Percentiles rank a stretch among this genome's conserved stretches.
These are phyloP conservation scores for Phymorhynchus buccinoides DNA, from an alignment of 1,140 invertebrate species.

Conservation along the genomic window DNA sequence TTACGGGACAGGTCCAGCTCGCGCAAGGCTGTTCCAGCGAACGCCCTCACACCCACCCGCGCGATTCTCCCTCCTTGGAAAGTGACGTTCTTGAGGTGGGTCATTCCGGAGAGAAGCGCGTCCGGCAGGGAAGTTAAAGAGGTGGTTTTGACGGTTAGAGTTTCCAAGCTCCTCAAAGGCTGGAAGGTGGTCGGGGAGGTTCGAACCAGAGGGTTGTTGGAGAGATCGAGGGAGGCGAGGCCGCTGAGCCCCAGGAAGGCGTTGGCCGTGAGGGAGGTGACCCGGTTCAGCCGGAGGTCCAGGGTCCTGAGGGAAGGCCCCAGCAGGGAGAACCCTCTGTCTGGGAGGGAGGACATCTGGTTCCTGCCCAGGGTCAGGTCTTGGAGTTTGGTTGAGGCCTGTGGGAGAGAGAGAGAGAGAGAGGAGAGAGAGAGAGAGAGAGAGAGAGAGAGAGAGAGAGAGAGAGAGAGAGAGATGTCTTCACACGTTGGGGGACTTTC, in stretches of 20 bases:
- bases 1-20: constrained; percentile 55
- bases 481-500: no score
- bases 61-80: constrained; percentile 45
- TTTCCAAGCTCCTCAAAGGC: constrained; percentile 40
- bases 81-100: constrained; percentile 46
- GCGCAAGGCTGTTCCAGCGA: constrained; percentile 49
- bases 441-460: no score
- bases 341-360: constrained; percentile 34
- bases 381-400: no score
- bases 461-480: no score
- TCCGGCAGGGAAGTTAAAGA: constrained; percentile 42
- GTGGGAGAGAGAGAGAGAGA: no score
- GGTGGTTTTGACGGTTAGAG: constrained; percentile 49
- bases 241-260: constrained; percentile 54
- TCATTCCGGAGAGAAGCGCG: constrained; percentile 47
- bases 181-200: constrained; percentile 47
- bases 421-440: no score
- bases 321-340: constrained; percentile 45
- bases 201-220: constrained; percentile 47
- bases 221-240: constrained; percentile 48
- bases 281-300: constrained; percentile 48
- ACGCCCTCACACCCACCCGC: constrained; percentile 42
- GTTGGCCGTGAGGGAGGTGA: constrained; percentile 39
- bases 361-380: constrained; percentile 49
- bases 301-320: constrained; percentile 40